These are phyloP conservation scores for Himalopsyche kuldschensis DNA, from an alignment of 2,888 invertebrate genomes.

Conservation along the genomic window DNA sequence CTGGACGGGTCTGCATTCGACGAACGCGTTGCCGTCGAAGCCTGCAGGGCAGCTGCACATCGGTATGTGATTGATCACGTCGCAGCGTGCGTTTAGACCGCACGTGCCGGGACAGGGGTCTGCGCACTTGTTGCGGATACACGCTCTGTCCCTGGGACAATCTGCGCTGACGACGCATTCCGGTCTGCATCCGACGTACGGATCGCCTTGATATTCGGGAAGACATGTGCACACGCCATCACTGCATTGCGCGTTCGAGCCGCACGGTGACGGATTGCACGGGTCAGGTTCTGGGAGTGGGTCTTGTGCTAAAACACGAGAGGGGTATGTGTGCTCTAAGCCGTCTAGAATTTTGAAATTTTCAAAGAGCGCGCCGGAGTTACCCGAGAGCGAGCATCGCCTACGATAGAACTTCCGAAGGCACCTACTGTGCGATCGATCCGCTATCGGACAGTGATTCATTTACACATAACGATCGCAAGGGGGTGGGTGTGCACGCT, in stretches of 20 bases:
- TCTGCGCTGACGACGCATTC: constrained; percentile 74
- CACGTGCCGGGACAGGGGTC: constrained; percentile 77
- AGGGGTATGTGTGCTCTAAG: constrained; percentile 32
- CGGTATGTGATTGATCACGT: constrained; percentile 78
- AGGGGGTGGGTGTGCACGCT: constrained; percentile 66
- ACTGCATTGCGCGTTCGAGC: constrained; percentile 65
- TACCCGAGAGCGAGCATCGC: constrained; percentile 42
- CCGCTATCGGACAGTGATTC: no score
- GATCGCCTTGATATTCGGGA: constrained; percentile 75
- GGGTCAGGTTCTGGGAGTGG: constrained; percentile 55
- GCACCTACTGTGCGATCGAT: no score
- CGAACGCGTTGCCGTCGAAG: constrained; percentile 74
- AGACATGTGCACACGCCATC: constrained; percentile 73
- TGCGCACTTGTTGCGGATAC: constrained; percentile 71
- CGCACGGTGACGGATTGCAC: constrained; percentile 76
- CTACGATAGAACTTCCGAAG: no score
- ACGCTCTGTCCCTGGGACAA: constrained; percentile 69
- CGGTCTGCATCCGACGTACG: constrained; percentile 75
- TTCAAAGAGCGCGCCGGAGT: background rate
- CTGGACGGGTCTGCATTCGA: constrained; percentile 61
- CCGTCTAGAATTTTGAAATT: constrained; percentile 48
- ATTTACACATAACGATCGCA: constrained; percentile 69
- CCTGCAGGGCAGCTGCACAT: constrained; percentile 74
- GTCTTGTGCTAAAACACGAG: constrained; percentile 50
- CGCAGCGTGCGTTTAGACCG: constrained; percentile 71